Evolutionary conservation across 2,797 vertebrate species (phyloP), one percentile per base, ranked within the genome.

Genomic region (Lacerta viridis): DNA sequence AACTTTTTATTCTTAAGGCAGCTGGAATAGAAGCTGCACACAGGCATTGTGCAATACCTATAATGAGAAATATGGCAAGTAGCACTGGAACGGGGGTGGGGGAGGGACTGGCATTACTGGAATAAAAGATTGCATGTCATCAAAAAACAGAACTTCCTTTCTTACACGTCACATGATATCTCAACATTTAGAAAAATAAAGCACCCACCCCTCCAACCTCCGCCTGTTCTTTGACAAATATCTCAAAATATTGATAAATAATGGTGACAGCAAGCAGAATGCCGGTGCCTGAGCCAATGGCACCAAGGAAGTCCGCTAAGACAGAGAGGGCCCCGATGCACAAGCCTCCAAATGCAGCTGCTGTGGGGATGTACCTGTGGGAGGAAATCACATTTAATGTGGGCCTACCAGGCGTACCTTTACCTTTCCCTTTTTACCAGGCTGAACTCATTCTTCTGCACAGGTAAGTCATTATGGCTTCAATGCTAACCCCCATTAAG

Each of bases 171-270:
- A 90, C 88, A 88, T 93, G 92, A 84, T 92, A 90, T 17, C 89
- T 88, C 91, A 94, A 95, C 94, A 94, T 85, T 96, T 94, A 97
- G 95, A 97, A 97, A 96, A 97, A 97, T 95, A 97, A 96, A 88
- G 97, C 97, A 87, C 97, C 97, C 94, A 97, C 96, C 89, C 97
- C 97, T 39, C 97, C 97, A 50, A 97, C 97, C 90, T 97, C 97
- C 64, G 97, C 97, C 90, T 97, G 97, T 86, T 97, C 97, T 95
- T 97, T 97, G 91, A 97, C 97, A 95, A 97, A 97, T 87, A 97
- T 97, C 96, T 97, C 97, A 90, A 97, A 97, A 92, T 97, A 97
- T 90, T 97, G 97, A 94, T 97, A 97, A 94, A 97, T 97, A 87
- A 97, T 97, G 50, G 97, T 97, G 94, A 97, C 97, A 4, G 97